Base-by-base conservation (phyloP, 2,113 vertebrate species). In the Phyllostomus hastatus region DNA sequence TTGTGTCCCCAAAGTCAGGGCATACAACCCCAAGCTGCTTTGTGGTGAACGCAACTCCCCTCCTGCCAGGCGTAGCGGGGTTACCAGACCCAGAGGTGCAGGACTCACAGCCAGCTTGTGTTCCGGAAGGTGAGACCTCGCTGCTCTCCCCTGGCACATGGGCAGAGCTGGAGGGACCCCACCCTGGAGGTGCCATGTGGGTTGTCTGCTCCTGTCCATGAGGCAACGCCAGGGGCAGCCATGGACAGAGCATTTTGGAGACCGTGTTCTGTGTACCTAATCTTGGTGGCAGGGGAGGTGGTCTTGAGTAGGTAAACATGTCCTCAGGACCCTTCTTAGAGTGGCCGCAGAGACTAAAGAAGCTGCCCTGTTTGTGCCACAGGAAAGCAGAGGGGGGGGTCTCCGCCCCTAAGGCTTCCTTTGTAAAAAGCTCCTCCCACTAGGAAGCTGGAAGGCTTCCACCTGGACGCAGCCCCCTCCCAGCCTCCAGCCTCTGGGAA, bases 131-230 rank as follows among this genome's bases (percentile, higher is more conserved):
- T 20, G 11, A 2, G 5, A 8, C 3, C 54, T 52, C 57, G 48
- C 35, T 87, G 46, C 31, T 6, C 12, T 26, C 69, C 92, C 5
- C 2, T 17, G 24, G 12, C 24, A 26, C 10, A 20, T 7, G 22
- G 0, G 11, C 20, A 20, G 43, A 31, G 7, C 14, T 35, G 43
- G 50, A 0, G 7, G 24, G 19, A 2, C 1, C 4, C 41, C 31
- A 28, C 10, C 12, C 59, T n/a, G 14, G 52, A 82, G 31, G 43
- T 59, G 19, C 33, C n/a, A 10, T 0, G 2, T 15, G 7, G 19
- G 35, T 2, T 19, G 7, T 35, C 31, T 14, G 50, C 24, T 84
- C 10, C 9, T 26, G 48, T 41, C 9, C 70, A 35, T 2, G 85
- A 35, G 52, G 31, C 2, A 38, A 79, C 85, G 26, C 38, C 64